Conservation (phyloP, 2,888 invertebrate genomes). For the Neoitamus cyanurus region DNA sequence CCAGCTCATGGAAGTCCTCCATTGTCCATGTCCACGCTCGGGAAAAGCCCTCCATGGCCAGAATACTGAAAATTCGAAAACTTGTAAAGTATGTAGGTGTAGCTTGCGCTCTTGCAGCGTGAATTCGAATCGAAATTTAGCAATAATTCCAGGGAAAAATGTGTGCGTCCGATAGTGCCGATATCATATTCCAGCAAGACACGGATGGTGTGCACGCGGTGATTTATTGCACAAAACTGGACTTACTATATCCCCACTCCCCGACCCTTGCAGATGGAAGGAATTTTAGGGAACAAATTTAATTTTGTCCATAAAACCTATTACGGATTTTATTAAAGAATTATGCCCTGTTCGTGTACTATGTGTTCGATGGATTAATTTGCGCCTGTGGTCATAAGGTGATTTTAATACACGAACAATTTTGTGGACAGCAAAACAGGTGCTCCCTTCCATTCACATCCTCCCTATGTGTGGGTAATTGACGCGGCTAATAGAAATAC, state of each 20-base stretch:
- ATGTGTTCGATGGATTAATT: background rate
- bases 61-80: background rate
- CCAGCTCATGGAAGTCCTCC: background rate
- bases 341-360: background rate
- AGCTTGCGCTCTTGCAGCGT: background rate
- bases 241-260: background rate
- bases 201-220: background rate
- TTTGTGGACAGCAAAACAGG: background rate
- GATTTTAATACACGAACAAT: background rate
- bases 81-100: background rate
- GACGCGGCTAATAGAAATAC: background rate
- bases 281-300: background rate
- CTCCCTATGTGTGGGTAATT: background rate
- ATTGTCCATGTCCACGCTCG: background rate
- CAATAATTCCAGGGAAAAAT: background rate
- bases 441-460: background rate
- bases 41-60: background rate
- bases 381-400: background rate
- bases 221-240: background rate
- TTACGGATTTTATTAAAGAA: background rate
- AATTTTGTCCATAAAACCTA: background rate
- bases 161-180: background rate
- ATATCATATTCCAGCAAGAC: background rate
- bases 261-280: background rate
- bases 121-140: background rate